Evolutionary conservation across 1,140 invertebrate genomes (phyloP).

Genomic region (Chionoecetes opilio): DNA sequence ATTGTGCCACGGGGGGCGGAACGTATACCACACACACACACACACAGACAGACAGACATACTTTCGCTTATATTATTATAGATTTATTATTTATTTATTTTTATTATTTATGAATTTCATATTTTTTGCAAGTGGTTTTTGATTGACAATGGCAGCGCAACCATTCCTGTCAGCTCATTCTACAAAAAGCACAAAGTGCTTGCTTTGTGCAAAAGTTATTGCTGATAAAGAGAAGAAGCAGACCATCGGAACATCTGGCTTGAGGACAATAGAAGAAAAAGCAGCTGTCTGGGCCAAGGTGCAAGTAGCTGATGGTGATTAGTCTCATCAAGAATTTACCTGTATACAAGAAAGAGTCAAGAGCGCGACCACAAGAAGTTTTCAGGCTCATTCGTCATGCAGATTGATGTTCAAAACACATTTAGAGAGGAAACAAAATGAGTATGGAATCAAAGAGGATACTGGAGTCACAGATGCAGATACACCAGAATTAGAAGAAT

Average conservation of each 20-base stretch:
- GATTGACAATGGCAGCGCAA: conserved; percentile 52
- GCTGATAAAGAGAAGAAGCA: conserved; percentile 48
- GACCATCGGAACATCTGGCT: conserved; percentile 5
- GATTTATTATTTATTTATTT: too few relatives aligned
- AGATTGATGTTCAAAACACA: conserved; percentile 47
- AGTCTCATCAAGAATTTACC: conserved; percentile 12
- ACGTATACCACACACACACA: too few relatives aligned
- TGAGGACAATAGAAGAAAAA: conserved; percentile 57
- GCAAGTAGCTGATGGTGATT: conserved; percentile 31
- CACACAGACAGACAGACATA: too few relatives aligned
- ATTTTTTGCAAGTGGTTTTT: neutral
- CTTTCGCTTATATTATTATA: too few relatives aligned
- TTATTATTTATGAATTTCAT: neutral
- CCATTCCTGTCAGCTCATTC: conserved; percentile 23
- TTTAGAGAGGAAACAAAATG: conserved; percentile 45
- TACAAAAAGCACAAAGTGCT: conserved; percentile 5
- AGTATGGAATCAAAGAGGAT: conserved; percentile 39
- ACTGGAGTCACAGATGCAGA: conserved; percentile 51
- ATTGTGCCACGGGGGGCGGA: too few relatives aligned
- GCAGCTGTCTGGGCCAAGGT: conserved; percentile 46
- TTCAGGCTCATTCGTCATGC: neutral
- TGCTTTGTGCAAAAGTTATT: conserved; percentile 44
- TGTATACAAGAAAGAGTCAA: conserved; percentile 12
- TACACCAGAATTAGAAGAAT: conserved; percentile 32
- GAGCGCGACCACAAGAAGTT: neutral